These are phyloP conservation scores for Eremobia ochroleuca DNA, from an alignment of 2,888 invertebrate species.

Conservation along the genomic window DNA sequence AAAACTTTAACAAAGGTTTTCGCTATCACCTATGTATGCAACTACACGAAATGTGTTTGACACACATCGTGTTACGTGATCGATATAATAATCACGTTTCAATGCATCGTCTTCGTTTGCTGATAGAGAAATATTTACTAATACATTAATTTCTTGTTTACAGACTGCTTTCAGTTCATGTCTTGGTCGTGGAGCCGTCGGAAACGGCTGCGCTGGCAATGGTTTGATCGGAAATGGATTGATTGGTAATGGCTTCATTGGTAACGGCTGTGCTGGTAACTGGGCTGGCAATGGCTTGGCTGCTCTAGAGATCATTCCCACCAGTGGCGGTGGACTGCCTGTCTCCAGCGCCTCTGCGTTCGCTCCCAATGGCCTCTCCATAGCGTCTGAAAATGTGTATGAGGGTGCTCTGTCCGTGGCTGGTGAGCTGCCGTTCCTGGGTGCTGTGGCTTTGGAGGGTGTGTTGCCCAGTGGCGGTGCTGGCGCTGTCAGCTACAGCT, in stretches of 20 bases:
- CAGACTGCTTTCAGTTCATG: conserved; percentile 3
- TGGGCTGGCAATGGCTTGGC: conserved; percentile 48
- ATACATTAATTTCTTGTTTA: neutral
- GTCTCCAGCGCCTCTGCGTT: conserved; percentile 49
- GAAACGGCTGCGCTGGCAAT: neutral
- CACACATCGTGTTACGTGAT: too few species aligned
- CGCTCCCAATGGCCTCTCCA: conserved; percentile 53
- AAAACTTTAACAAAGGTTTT: too few species aligned
- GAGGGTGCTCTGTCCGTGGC: conserved; percentile 55
- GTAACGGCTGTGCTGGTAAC: neutral
- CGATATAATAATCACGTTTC: too few species aligned
- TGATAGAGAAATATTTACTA: neutral
- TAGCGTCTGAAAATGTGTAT: conserved; percentile 59
- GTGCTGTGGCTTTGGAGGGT: conserved; percentile 46
- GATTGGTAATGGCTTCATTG: conserved; percentile 10
- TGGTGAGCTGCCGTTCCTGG: conserved; percentile 40
- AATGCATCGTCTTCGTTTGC: neutral
- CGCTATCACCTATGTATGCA: too few species aligned
- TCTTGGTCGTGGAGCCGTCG: conserved; percentile 4
- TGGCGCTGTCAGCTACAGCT: conserved; percentile 53
- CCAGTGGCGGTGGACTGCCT: conserved; percentile 56
- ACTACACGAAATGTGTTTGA: too few species aligned
- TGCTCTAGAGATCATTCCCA: conserved; percentile 40
- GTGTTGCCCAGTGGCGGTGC: conserved; percentile 48
- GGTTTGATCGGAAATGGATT: neutral